phyloP scores from a whole-genome alignment of 2,888 invertebrate species.

The Tipula lateralis region DNA sequence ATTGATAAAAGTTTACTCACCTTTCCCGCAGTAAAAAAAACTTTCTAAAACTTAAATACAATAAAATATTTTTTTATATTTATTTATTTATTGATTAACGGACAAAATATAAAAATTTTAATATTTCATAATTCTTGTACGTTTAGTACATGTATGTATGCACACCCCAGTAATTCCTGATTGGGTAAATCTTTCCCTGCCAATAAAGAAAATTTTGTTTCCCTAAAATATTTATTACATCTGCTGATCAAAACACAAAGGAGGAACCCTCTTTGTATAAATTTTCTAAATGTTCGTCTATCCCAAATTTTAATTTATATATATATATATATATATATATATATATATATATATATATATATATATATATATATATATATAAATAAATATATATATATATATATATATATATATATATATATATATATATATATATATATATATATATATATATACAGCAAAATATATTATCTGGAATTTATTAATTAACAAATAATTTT shows the following conservation, averaged over 20 bases:
- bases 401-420: neutral
- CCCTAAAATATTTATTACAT: neutral
- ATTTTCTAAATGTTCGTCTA: neutral
- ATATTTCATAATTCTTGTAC: neutral
- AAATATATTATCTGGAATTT: conserved; percentile 20
- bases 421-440: neutral
- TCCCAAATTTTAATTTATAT: neutral
- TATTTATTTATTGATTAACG: conserved; percentile 19
- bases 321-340: neutral
- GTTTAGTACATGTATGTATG: neutral
- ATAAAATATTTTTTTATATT: neutral
- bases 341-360: neutral
- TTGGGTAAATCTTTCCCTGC: neutral
- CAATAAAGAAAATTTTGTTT: neutral
- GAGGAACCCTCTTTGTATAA: neutral
- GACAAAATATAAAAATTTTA: neutral
- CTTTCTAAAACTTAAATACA: neutral
- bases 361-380: neutral
- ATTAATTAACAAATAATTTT: neutral
- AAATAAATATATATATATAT: neutral
- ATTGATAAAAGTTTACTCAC: neutral
- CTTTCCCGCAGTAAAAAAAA: neutral
- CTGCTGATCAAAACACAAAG: neutral
- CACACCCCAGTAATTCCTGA: conserved; percentile 7
- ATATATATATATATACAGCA: neutral